Base-by-base conservation (phyloP, 2,888 invertebrate species). In the Heliconius cydno region DNA sequence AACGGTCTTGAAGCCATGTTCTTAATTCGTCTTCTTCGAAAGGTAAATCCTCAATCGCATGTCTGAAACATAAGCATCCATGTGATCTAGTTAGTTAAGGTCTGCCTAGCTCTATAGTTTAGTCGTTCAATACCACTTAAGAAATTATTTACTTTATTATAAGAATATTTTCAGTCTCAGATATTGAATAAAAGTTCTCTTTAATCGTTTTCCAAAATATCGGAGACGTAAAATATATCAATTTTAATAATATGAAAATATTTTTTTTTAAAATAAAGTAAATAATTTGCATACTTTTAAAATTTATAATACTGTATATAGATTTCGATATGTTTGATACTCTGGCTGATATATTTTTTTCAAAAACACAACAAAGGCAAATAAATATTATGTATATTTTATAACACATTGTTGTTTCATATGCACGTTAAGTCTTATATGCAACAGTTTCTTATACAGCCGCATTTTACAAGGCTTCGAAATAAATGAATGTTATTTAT, bases 1-100 rank as follows among this genome's bases (percentile, higher is more conserved):
- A 97, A 41, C 96, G 93, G 60, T 96, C 93, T 83, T 96, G 96
- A 65, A 97, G 90, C 96, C 97, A 97, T 34, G 87, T 88, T 83
- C 96, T 96, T 15, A 97, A 91, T 52, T 90, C 95, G 0, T 90
- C 89, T 81, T 97, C 96, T 41, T 95, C 94, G 22, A 87, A 88
- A 0, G 97, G 97, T 46, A 97, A 89, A 78, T 96, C 92, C 25
- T 94, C 89, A 28, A 95, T 94, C 0, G 96, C 89, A 89, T 97
- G 96, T 84, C 97, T 97, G 87, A 65, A 74, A 79, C 77, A 74
- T 41, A n/a, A 10, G 25, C 13, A 41, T 10, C 0, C n/a, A 38
- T 22, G 15, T 34, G 19, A 12, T 71, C 41, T 15, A 25, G 46
- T 22, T 68, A 19, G 38, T 38, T 38, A 38, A 9, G 38, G 38